Conservation (phyloP, 2,888 invertebrate genomes). For the Calameuta filiformis region DNA sequence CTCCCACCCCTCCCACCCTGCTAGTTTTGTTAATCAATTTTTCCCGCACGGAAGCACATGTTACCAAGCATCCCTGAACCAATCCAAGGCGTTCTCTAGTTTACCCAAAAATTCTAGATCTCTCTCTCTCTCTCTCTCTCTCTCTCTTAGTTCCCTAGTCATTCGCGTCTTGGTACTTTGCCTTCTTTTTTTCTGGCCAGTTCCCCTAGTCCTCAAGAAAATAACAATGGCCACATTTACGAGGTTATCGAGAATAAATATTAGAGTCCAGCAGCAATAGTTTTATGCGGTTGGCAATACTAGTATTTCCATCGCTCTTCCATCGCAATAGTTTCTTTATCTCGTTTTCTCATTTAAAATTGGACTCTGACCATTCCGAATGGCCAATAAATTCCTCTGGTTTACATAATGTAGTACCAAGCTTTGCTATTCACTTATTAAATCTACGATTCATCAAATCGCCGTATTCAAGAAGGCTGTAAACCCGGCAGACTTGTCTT, state of each 20-base stretch:
- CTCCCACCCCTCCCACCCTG: conserved; percentile 28
- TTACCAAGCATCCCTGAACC: neutral
- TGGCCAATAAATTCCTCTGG: conserved; percentile 26
- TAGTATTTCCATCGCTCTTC: neutral
- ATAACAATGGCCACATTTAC: conserved; percentile 19
- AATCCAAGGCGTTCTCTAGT: neutral
- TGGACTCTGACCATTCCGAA: conserved; percentile 4
- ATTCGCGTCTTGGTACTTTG: neutral
- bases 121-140: neutral
- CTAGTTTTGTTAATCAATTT: conserved; percentile 51
- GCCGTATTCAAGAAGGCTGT: conserved; percentile 37
- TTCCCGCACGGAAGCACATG: conserved; percentile 31
- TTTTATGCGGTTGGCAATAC: neutral
- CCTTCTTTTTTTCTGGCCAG: neutral
- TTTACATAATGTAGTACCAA: conserved; percentile 4
- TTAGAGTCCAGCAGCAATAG: conserved; percentile 32
- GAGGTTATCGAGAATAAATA: conserved; percentile 42
- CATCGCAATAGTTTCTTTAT: neutral
- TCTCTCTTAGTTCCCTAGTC: neutral
- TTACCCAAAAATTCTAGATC: neutral
- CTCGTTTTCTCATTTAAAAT: neutral
- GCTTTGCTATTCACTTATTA: conserved; percentile 11
- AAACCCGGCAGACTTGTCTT: conserved; percentile 26
- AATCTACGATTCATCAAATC: conserved; percentile 36
- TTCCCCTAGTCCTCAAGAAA: neutral